Conservation (phyloP, 2,888 invertebrate genomes). For the Marronus borbonicus region DNA sequence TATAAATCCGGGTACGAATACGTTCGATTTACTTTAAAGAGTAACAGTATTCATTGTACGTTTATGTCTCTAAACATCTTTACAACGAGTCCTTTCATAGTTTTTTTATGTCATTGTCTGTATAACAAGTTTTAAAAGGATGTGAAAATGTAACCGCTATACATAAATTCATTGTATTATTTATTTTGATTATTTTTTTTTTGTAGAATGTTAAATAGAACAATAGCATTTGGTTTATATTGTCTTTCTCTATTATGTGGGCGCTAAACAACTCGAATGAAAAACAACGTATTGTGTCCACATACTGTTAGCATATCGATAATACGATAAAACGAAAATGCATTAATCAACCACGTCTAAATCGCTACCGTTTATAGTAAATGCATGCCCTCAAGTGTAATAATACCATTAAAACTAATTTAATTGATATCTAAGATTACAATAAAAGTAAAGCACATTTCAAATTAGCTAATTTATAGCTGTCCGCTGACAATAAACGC, state of each 20-base stretch:
- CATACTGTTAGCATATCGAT: conserved; percentile 35
- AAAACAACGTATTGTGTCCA: conserved; percentile 33
- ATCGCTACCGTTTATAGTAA: conserved; percentile 47
- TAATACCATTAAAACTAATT: not conserved
- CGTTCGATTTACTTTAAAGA: not conserved
- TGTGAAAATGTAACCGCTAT: conserved; percentile 8
- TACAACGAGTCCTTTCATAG: conserved; percentile 5
- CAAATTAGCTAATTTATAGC: conserved; percentile 7
- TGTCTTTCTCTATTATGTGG: conserved; percentile 44
- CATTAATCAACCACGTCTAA: conserved; percentile 39
- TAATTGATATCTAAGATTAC: not conserved
- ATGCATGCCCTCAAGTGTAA: conserved; percentile 1
- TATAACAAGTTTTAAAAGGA: conserved; percentile 33
- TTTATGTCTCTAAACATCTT: conserved; percentile 18
- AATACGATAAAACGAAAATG: conserved; percentile 11
- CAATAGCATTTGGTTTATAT: conserved; percentile 47
- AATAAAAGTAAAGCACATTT: not conserved
- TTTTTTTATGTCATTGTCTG: conserved; percentile 13
- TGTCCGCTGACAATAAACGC: not conserved
- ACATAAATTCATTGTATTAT: conserved; percentile 45
- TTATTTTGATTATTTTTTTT: conserved; percentile 45
- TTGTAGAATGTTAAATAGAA: conserved; percentile 42
- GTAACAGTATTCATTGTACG: not conserved
- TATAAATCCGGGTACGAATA: conserved; percentile 25
- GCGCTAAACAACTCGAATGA: conserved; percentile 33